A percentile compares a stretch with the other conserved stretches of the same genome.
These are phyloP conservation scores for Ptychobarbus kaznakovi DNA, from an alignment of 2,797 vertebrate species.

Conservation along the genomic window DNA sequence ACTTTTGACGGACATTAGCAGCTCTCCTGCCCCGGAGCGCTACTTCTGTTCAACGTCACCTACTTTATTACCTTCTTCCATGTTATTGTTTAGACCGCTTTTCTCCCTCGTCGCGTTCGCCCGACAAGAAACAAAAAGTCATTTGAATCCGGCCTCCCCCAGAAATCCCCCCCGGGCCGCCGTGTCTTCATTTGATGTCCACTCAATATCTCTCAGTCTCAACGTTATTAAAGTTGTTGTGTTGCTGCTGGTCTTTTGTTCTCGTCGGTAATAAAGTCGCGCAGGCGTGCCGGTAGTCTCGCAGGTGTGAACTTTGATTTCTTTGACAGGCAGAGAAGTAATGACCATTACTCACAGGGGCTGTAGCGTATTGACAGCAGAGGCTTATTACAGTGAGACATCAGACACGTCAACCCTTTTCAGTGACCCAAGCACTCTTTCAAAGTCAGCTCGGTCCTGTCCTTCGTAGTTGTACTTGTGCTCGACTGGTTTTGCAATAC, in stretches of 20 bases:
- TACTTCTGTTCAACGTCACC: conserved; percentile 10
- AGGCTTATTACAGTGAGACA: conserved; percentile 80
- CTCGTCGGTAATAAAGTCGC: conserved; percentile 58
- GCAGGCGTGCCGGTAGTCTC: conserved; percentile 30
- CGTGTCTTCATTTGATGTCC: conserved; percentile 44
- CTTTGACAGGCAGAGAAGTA: conserved; percentile 69
- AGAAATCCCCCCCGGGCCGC: conserved; percentile 34
- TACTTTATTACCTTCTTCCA: conserved; percentile 52
- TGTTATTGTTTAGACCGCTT: conserved; percentile 41
- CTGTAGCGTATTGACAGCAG: conserved; percentile 71
- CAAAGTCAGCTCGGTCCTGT: not conserved
- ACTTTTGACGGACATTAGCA: conserved; percentile 35
- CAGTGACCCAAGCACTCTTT: conserved; percentile 17
- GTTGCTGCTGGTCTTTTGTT: conserved; percentile 36
- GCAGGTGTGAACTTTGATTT: conserved; percentile 69
- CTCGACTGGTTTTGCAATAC: not conserved
- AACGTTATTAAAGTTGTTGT: conserved; percentile 64
- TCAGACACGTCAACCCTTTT: conserved; percentile 58
- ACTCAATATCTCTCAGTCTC: conserved; percentile 56
- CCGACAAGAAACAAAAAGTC: conserved; percentile 46
- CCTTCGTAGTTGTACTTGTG: not conserved
- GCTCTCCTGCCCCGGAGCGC: conserved; percentile 14
- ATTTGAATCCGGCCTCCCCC: conserved; percentile 49
- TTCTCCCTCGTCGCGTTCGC: conserved; percentile 33
- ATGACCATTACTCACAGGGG: conserved; percentile 79